phyloP scores from a whole-genome alignment of 2,797 vertebrate genomes.

The Squalus acanthias region DNA sequence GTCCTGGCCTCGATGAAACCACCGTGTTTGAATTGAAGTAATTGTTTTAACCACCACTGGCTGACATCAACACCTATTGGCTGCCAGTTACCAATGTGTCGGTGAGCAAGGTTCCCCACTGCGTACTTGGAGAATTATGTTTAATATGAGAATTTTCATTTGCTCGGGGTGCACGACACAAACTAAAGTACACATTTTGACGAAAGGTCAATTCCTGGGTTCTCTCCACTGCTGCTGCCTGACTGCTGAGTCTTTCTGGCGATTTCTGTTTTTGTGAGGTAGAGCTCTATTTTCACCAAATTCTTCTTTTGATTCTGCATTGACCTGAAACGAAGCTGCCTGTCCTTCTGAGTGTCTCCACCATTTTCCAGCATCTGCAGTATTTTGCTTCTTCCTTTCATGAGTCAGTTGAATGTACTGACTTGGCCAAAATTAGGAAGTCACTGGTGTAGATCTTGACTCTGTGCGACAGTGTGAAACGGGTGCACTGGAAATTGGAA shows the following conservation, averaged over 20 bases:
- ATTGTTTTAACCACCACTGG: not conserved
- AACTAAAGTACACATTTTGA: not conserved
- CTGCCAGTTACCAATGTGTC: not conserved
- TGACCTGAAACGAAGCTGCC: no score
- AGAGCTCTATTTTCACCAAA: no score
- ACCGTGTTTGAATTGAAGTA: no score
- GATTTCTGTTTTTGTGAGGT: not conserved
- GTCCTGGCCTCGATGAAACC: not conserved
- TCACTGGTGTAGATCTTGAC: not conserved
- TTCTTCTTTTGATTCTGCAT: no score
- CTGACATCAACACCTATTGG: not conserved
- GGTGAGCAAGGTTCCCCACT: not conserved
- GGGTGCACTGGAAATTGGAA: not conserved
- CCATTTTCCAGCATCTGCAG: no score
- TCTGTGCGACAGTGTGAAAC: no score
- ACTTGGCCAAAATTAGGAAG: not conserved
- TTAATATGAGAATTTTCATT: not conserved
- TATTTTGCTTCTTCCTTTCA: not conserved
- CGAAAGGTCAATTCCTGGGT: not conserved
- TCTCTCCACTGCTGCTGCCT: not conserved
- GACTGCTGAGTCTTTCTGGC: not conserved
- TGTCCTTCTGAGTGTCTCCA: no score
- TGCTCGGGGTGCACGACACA: not conserved
- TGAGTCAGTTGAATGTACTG: not conserved
- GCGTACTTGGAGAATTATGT: not conserved